Conservation (phyloP, 2,888 invertebrate species). For the Mallateleia sp. region DNA sequence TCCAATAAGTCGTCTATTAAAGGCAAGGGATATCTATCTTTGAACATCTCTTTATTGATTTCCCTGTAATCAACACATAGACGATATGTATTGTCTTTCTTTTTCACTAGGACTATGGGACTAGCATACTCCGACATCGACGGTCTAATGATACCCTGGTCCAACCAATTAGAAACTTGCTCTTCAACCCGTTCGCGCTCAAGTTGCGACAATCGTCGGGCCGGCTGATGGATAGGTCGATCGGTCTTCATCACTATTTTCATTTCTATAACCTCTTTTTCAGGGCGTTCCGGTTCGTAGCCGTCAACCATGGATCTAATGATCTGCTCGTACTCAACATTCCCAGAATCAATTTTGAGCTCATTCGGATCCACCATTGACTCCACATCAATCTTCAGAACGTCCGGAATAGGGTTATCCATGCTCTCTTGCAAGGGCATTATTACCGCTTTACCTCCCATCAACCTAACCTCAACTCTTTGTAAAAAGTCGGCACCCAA, state of each 20-base stretch:
- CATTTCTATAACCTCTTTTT: not conserved
- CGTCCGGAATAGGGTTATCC: not conserved
- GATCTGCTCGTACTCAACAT: not conserved
- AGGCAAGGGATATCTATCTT: conserved; percentile 6
- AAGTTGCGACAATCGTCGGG: not conserved
- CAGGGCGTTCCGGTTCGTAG: not conserved
- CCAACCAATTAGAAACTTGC: not conserved
- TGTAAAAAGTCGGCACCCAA: conserved; percentile 5
- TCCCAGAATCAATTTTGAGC: not conserved
- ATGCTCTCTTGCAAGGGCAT: not conserved
- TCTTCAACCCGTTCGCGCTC: not conserved
- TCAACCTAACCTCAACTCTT: not conserved
- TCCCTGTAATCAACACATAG: conserved; percentile 22
- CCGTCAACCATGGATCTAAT: conserved; percentile 12
- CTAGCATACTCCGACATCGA: conserved; percentile 1
- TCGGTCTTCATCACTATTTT: conserved; percentile 10
- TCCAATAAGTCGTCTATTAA: conserved; percentile 8
- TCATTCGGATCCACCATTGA: not conserved
- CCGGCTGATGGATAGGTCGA: conserved; percentile 2
- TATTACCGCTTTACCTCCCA: not conserved
- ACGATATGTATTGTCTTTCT: not conserved
- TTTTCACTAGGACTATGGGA: conserved; percentile 8
- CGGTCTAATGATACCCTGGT: conserved; percentile 4
- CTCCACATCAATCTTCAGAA: conserved; percentile 2
- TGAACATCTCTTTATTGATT: not conserved